Conservation (phyloP, 2,888 invertebrate species). For the Lochmaea crataegi region DNA sequence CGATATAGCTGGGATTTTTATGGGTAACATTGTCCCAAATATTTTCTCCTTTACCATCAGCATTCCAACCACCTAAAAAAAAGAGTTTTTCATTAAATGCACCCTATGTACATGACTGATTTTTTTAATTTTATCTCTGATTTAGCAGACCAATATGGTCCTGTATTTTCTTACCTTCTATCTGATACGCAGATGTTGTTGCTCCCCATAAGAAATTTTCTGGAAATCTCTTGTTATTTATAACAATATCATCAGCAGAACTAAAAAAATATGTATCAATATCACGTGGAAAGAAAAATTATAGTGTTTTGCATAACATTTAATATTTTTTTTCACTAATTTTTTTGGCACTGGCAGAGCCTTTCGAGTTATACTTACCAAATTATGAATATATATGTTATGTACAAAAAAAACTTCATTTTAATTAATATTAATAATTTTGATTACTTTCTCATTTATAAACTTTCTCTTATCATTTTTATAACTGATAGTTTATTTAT, state of each 20-base stretch:
- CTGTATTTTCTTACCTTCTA: conserved; percentile 60
- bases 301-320: too few relatives aligned
- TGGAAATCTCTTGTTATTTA: conserved; percentile 46
- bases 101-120: too few relatives aligned
- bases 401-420: neutral
- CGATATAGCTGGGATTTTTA: conserved; percentile 66
- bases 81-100: neutral
- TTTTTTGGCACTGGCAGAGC: neutral
- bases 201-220: conserved; percentile 55
- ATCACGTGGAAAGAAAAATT: too few relatives aligned
- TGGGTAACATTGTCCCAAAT: conserved; percentile 59
- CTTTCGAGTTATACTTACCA: neutral
- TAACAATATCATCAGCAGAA: conserved; percentile 6
- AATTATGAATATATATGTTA: neutral
- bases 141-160: too few relatives aligned
- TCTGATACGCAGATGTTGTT: conserved; percentile 66
- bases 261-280: neutral
- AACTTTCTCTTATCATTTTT: neutral
- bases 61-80: conserved; percentile 59
- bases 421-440: neutral
- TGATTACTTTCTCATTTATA: neutral
- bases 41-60: conserved; percentile 49
- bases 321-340: too few relatives aligned
- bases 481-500: neutral
- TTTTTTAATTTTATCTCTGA: too few relatives aligned